These are phyloP conservation scores for Aegypius monachus DNA, from an alignment of 2,113 vertebrate genomes.

Conservation along the genomic window DNA sequence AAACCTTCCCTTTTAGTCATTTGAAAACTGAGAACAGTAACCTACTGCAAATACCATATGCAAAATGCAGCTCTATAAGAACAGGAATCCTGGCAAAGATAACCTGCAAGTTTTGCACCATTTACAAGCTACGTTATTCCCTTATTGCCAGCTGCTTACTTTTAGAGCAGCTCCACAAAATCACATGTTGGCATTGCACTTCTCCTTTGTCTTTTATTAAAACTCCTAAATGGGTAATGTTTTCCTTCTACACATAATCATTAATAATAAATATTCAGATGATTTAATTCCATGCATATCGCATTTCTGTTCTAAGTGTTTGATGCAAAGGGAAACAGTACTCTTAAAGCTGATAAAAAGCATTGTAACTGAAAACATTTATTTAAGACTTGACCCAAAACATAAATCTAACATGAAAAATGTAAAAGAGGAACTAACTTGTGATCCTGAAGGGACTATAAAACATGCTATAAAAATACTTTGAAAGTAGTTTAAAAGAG, in stretches of 20 bases:
- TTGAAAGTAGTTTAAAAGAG: neutral
- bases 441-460: neutral
- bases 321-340: neutral
- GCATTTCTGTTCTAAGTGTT: neutral
- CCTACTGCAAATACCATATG: neutral
- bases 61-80: neutral
- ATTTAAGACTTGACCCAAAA: neutral
- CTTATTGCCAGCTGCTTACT: neutral
- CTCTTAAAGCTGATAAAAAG: neutral
- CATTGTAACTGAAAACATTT: neutral
- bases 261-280: neutral
- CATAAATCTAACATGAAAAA: neutral
- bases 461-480: slow-evolving; percentile 30
- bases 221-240: neutral
- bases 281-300: neutral
- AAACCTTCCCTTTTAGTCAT: neutral
- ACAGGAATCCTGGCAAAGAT: neutral
- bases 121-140: neutral
- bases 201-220: neutral
- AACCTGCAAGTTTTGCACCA: neutral
- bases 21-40: neutral
- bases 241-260: neutral
- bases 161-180: neutral
- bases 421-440: neutral
- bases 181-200: neutral